Base-by-base conservation (phyloP, 2,113 vertebrate species). In the Chaetura pelagica region DNA sequence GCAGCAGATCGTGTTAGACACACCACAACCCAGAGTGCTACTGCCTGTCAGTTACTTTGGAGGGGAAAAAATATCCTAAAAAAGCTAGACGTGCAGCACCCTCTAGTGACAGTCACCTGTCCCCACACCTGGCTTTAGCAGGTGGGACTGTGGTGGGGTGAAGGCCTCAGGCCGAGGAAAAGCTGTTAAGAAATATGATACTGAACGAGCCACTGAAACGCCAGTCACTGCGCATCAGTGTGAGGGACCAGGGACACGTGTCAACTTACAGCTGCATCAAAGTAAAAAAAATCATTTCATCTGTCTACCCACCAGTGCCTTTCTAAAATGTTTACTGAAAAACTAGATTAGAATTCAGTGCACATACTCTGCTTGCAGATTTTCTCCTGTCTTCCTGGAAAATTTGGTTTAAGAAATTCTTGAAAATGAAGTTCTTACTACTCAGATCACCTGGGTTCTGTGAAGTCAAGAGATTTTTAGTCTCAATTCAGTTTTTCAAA, bases 1-100 rank as follows among this genome's bases (percentile, higher is more conserved):
- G 24, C 58, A 61, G 27, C 30, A 13, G 40, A 30, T 2, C 6
- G 4, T 1, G 0, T 12, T 12, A 7, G 14, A 7, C 3, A 4
- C 18, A 4, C 7, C 0, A 0, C 68, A 23, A 10, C 2, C 6
- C 6, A 0, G 3, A 6, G 16, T 0, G 26, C 34, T 40, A 3
- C 34, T 40, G 3, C 20, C 12, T 0, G 1, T 1, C 34, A 2
- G 18, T 2, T 49, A 14, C 58, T 32, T 27, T 0, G 29, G 42
- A 24, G 14, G 16, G 3, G 18, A 16, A n/a, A 8, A n/a, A 9
- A 5, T 12, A 38, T 1, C n/a, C 24, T 3, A 4, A 26, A 23
- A 67, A 73, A 8, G 10, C 44, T 86, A 27, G 73, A 32, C 86
- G 8, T 35, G 64, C 57, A 57, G 55, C 54, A 71, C 94, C 90